Base-by-base conservation (phyloP, 1,140 invertebrate genomes). In the Triops longicaudatus region DNA sequence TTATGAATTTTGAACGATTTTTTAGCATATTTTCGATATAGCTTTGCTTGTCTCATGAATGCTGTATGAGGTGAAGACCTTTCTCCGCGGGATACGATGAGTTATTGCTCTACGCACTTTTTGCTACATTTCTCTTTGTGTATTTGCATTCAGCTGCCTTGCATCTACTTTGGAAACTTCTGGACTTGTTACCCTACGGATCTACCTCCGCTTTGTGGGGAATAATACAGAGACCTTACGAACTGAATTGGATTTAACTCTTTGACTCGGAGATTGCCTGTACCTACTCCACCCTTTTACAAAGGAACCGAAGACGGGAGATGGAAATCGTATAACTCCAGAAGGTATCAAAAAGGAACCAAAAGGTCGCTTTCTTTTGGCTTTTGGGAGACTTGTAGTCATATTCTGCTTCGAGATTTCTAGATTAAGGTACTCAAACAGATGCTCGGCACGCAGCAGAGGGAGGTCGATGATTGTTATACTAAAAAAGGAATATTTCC, bases 31-130 rank as follows among this genome's bases (percentile, higher is more conserved):
- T n/a, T 22, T 63, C 22, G 50, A 63, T 63, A 63, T 22, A 37
- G 2, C 31, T 37, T 22, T 63, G 17, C 50, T n/a, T 63, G 50
- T 63, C 50, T 63, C 50, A 63, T 63, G 50, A 63, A 63, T 63
- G 50, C 17, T 63, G 50, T 63, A 63, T 63, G 50, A 63, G 50
- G 50, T 63, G 50, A 63, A 63, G 50, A 63, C 50, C 50, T 63
- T 37, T 63, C 50, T 63, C 50, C 6, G 50, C 50, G 50, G 50
- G 50, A 63, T 22, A 63, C 22, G 50, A 63, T 63, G 50, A 63
- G 50, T 63, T 63, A 63, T 63, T 63, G 14, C 17, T 17, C 50
- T 17, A 17, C 14, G 22, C 10, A n/a, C 22, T 63, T 63, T 63
- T 63, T 37, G 31, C 31, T 37, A 37, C 31, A 37, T 37, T 37